A percentile compares a stretch with the other conserved stretches of the same genome.
Conservation (phyloP, 2,888 invertebrate species). For the Charanyca ferruginea region DNA sequence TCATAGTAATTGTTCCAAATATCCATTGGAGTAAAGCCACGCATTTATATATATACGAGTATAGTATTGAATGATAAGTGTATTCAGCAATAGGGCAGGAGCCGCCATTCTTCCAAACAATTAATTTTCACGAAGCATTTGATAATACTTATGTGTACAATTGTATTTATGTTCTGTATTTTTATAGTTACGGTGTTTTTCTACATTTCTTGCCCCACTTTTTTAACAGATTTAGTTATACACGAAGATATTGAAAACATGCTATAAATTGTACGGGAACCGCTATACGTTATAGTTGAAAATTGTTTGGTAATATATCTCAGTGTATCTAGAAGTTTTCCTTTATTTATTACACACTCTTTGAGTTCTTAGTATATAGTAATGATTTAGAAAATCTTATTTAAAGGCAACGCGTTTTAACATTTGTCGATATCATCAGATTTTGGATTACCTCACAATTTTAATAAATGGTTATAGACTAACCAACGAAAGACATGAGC, state of each 20-base stretch:
- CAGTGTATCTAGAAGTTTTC: constrained; percentile 50
- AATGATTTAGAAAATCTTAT: constrained; percentile 41
- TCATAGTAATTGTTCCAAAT: constrained; percentile 9
- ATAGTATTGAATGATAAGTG: constrained; percentile 71
- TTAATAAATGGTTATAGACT: no score
- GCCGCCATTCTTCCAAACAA: constrained; percentile 77
- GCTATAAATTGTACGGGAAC: constrained; percentile 49
- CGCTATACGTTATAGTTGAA: constrained; percentile 46
- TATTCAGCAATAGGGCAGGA: constrained; percentile 68
- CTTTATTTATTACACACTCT: constrained; percentile 55
- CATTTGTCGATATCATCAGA: constrained; percentile 7
- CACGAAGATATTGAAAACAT: constrained; percentile 51
- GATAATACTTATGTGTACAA: constrained; percentile 72
- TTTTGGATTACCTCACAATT: neutral
- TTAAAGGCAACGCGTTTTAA: constrained; percentile 8
- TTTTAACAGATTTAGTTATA: constrained; percentile 56
- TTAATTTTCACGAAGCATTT: constrained; percentile 81
- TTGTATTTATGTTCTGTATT: constrained; percentile 68
- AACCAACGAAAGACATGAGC: no score
- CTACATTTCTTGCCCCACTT: constrained; percentile 60
- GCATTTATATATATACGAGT: constrained; percentile 7
- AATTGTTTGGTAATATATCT: constrained; percentile 54
- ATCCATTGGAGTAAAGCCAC: constrained; percentile 20
- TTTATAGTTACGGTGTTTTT: constrained; percentile 62
- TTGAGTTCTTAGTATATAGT: constrained; percentile 34